Evolutionary conservation across 2,113 vertebrate genomes (phyloP).

Genomic region (Epinephelus lanceolatus): DNA sequence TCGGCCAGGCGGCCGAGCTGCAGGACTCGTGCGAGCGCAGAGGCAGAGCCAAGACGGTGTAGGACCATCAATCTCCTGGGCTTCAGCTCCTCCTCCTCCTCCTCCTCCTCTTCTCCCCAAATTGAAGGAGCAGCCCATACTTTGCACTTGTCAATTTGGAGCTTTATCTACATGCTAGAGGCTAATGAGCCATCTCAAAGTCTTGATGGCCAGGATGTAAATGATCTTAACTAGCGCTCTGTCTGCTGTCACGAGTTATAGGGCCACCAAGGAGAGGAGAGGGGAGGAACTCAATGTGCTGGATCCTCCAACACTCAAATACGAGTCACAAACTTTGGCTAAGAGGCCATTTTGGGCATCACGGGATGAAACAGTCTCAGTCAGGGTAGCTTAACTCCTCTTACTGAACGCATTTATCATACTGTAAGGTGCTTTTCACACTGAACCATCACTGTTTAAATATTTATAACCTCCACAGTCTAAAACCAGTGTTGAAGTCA

Average conservation of each 20-base stretch:
- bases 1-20: neutral
- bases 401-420: too few relatives aligned
- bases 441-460: neutral
- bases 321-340: neutral
- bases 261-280: neutral
- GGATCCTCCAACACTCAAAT: neutral
- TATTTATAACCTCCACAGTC: too few relatives aligned
- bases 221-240: conserved; percentile 65
- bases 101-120: conserved; percentile 45
- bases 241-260: conserved; percentile 40
- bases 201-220: conserved; percentile 64
- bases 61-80: conserved; percentile 80
- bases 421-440: too few relatives aligned
- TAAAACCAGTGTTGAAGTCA: too few relatives aligned
- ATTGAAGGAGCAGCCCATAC: conserved; percentile 65
- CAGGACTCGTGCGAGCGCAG: conserved; percentile 10
- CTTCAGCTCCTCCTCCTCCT: conserved; percentile 48
- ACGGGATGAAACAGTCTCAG: neutral
- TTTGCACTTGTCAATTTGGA: conserved; percentile 86
- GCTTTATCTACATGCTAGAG: conserved; percentile 68
- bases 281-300: neutral
- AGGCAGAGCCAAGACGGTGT: conserved; percentile 67
- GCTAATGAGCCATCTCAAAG: conserved; percentile 69
- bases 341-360: neutral
- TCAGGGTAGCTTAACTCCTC: neutral